Evolutionary conservation across 2,113 vertebrate species (phyloP), one percentile per base, ranked within the genome.

Genomic region (Vombatus ursinus): DNA sequence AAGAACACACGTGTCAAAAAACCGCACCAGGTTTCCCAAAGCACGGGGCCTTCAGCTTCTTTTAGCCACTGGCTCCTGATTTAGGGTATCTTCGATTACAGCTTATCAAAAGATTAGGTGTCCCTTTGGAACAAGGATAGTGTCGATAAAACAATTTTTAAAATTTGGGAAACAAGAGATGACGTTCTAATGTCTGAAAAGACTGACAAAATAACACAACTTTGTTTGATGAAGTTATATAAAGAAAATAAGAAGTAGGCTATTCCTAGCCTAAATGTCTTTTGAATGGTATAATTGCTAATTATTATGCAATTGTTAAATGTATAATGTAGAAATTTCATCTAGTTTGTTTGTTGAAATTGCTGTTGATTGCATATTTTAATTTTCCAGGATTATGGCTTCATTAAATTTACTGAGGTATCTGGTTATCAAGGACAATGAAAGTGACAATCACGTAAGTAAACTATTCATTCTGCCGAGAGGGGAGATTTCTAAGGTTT

Each of bases 351-450:
- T n/a, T 51, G 26, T 90, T 96, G 28, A 93, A 95, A 89, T 97
- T 92, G 89, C 51, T 95, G 5, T 93, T 91, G 91, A 93, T 91
- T 94, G 95, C 93, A 0, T 96, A 61, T 97, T 97, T 97, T 97
- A 97, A 90, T 97, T 98, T 98, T 97, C 96, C 97, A 99, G 99
- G 98, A 98, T 99, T 97, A 99, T 99, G 99, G 99, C 99, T 50
- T 99, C 99, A 50, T 98, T 99, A 94, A 99, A 99, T 98, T 99
- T 99, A 93, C 97, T 99, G 96, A 99, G 99, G 92, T 99, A 99
- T 96, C 98, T 99, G 54, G 92, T 99, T 48, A 99, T 99, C 97
- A 99, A 99, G 98, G 99, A 99, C 96, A 98, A 98, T 98, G 98
- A 98, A 98, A 98, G 98, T 92, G 98, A 99, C 95, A 99, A 99